phyloP scores from a whole-genome alignment of 2,797 vertebrate species.

The Phrynocephalus forsythii region DNA sequence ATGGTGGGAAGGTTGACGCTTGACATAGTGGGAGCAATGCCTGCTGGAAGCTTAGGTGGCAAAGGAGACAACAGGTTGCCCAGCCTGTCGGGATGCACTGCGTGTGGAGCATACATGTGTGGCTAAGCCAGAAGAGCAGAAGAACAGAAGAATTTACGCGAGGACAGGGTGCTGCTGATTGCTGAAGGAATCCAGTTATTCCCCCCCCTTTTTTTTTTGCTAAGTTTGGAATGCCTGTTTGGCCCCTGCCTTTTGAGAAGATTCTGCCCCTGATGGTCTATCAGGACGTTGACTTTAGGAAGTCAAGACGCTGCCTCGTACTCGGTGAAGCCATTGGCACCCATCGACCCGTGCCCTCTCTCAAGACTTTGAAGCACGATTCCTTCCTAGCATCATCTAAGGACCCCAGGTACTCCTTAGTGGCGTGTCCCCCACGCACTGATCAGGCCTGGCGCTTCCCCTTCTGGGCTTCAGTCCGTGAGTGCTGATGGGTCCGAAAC shows the following conservation, averaged over 20 bases:
- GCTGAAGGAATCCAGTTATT: neutral
- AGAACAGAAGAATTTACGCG: neutral
- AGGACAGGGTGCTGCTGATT: neutral
- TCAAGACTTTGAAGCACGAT: too few species aligned
- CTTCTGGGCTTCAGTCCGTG: neutral
- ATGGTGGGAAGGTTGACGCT: neutral
- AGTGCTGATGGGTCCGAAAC: neutral
- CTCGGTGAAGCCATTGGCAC: too few species aligned
- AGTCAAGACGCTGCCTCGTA: too few species aligned
- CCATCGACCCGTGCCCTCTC: too few species aligned
- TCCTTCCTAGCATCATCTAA: too few species aligned
- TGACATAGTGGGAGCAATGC: neutral
- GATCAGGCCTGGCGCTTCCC: neutral
- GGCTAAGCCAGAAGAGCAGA: neutral
- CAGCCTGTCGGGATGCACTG: too few species aligned
- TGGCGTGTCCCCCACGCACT: too few species aligned
- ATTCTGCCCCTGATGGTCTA: neutral
- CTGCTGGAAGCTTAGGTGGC: neutral
- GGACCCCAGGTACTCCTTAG: too few species aligned
- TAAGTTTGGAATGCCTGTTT: neutral
- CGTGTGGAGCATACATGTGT: too few species aligned
- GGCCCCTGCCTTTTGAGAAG: neutral
- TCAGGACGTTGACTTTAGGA: too few species aligned
- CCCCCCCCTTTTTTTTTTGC: neutral
- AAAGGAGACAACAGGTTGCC: neutral